Evolutionary conservation across 2,797 vertebrate species (phyloP).

Genomic region (Bradypodion pumilum): DNA sequence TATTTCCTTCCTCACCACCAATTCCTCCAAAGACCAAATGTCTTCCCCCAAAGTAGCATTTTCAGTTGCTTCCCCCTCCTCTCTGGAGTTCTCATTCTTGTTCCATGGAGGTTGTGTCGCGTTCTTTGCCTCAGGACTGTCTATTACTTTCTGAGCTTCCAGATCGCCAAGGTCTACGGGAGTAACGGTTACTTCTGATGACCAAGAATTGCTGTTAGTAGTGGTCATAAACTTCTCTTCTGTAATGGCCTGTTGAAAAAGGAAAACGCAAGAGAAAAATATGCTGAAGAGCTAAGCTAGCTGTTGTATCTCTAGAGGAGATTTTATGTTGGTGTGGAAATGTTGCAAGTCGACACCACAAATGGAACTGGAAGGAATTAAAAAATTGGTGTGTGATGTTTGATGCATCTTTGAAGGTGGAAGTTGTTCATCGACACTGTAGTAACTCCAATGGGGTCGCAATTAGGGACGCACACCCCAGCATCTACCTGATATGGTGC

Average conservation of each 20-base stretch:
- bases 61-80: neutral
- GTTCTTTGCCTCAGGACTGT: neutral
- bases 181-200: neutral
- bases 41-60: neutral
- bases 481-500: too few relatives aligned
- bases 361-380: neutral
- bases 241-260: neutral
- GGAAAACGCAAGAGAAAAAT: neutral
- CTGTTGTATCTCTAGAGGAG: neutral
- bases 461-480: too few relatives aligned
- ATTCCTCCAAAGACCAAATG: neutral
- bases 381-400: neutral
- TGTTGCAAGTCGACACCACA: too few relatives aligned
- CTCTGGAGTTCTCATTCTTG: neutral
- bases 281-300: neutral
- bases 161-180: neutral
- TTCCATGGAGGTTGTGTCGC: neutral
- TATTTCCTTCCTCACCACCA: neutral
- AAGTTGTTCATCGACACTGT: too few relatives aligned
- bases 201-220: accelerated
- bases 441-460: too few relatives aligned
- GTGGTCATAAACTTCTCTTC: neutral
- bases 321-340: neutral
- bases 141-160: neutral
- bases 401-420: neutral